phyloP scores from a whole-genome alignment of 1,140 invertebrate genomes.

The Idris sp. region DNA sequence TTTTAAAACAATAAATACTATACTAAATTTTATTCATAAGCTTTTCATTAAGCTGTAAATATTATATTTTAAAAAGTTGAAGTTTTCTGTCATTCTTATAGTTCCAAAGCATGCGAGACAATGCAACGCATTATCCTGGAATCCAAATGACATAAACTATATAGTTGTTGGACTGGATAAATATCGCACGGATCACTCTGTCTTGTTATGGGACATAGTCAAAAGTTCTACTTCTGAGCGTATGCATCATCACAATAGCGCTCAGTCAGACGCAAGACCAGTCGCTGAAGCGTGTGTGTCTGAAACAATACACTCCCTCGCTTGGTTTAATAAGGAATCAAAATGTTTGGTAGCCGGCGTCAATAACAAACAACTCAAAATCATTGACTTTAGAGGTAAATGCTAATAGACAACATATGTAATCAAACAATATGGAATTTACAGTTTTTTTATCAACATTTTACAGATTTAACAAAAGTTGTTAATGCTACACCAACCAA shows the following conservation, averaged over 20 bases:
- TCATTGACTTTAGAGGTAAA: slow-evolving; percentile 94
- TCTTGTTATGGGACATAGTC: slow-evolving; percentile 88
- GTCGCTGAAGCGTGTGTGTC: slow-evolving; percentile 85
- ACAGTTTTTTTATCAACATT: too few relatives aligned
- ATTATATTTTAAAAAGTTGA: slow-evolving; percentile 2
- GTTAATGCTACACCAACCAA: slow-evolving; percentile 87
- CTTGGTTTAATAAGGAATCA: slow-evolving; percentile 88
- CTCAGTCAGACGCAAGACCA: slow-evolving; percentile 77
- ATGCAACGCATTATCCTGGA: slow-evolving; percentile 94
- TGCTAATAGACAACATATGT: slow-evolving; percentile 3
- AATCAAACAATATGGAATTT: too few relatives aligned
- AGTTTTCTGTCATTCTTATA: slow-evolving; percentile 75
- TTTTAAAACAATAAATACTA: too few relatives aligned
- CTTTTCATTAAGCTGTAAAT: too few relatives aligned
- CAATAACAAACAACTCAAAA: slow-evolving; percentile 92
- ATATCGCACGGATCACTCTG: slow-evolving; percentile 88
- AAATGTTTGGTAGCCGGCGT: slow-evolving; percentile 90
- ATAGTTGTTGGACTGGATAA: slow-evolving; percentile 92
- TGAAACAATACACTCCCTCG: slow-evolving; percentile 90
- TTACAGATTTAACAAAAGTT: slow-evolving; percentile 84
- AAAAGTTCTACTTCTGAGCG: slow-evolving; percentile 76
- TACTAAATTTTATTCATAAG: too few relatives aligned
- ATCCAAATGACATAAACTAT: slow-evolving; percentile 89
- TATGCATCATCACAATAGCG: slow-evolving; percentile 67
- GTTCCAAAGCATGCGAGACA: slow-evolving; percentile 88